These are phyloP conservation scores for Oligia strigilis DNA, from an alignment of 2,888 invertebrate genomes.

Conservation along the genomic window DNA sequence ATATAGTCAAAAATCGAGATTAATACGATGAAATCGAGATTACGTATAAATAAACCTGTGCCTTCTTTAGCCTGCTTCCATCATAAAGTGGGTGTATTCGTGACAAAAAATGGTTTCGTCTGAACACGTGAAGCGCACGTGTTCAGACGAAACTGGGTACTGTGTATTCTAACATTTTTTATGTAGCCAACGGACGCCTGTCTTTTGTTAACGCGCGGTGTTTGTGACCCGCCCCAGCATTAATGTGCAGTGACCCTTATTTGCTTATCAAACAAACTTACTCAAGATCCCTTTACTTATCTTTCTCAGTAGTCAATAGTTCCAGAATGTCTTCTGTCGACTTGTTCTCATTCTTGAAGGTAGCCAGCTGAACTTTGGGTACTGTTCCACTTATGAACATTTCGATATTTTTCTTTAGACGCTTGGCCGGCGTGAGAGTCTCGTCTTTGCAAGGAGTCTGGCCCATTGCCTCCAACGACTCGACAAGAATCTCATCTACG, in stretches of 20 bases:
- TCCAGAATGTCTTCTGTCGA: conserved; percentile 95
- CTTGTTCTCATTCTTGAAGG: conserved; percentile 93
- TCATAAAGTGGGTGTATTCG: conserved; percentile 16
- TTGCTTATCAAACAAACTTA: conserved; percentile 23
- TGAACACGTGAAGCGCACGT: conserved; percentile 46
- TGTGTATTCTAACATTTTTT: conserved; percentile 19
- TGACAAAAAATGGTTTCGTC: conserved; percentile 38
- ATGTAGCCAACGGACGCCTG: not conserved
- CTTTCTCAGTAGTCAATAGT: conserved; percentile 91
- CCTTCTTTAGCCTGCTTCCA: not conserved
- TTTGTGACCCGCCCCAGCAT: conserved; percentile 40
- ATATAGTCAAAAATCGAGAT: not conserved
- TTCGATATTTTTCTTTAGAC: conserved; percentile 94
- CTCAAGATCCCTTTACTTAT: conserved; percentile 60
- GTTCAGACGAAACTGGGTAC: not conserved
- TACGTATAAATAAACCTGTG: conserved; percentile 4
- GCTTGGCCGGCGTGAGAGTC: conserved; percentile 90
- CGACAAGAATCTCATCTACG: conserved; percentile 95
- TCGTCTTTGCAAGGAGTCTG: conserved; percentile 92
- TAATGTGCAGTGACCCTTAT: conserved; percentile 15
- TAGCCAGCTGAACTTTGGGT: conserved; percentile 94
- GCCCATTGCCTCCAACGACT: conserved; percentile 94
- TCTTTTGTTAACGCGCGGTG: conserved; percentile 6
- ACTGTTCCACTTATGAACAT: conserved; percentile 95
- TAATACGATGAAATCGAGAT: not conserved